These are phyloP conservation scores for Mamestra configurata DNA, from an alignment of 1,140 invertebrate species.

Conservation along the genomic window DNA sequence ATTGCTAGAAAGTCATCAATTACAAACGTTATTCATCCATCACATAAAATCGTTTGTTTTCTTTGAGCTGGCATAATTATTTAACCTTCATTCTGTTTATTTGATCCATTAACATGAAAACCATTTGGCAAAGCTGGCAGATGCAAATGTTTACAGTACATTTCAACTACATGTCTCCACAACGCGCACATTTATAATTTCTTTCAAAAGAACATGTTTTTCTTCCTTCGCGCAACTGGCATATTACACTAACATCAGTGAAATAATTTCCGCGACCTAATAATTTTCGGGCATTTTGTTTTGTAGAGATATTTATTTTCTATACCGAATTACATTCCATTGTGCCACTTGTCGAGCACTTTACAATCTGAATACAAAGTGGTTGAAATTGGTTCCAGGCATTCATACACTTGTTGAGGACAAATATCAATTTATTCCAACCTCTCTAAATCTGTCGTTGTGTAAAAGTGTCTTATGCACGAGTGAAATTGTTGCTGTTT, in stretches of 20 bases:
- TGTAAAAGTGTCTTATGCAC: slow-evolving; percentile 24
- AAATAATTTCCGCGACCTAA: slow-evolving; percentile 6
- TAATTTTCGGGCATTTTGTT: slow-evolving; percentile 6
- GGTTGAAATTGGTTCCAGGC: slow-evolving; percentile 58
- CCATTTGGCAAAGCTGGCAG: slow-evolving; percentile 57
- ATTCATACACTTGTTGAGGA: slow-evolving; percentile 46
- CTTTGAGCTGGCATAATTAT: slow-evolving; percentile 48
- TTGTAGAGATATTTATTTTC: slow-evolving; percentile 38
- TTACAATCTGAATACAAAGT: slow-evolving; percentile 62
- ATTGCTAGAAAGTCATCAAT: slow-evolving; percentile 20
- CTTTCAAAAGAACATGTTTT: slow-evolving; percentile 1
- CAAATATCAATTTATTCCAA: slow-evolving; percentile 49
- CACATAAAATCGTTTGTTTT: slow-evolving; percentile 40
- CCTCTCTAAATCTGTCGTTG: slow-evolving; percentile 4
- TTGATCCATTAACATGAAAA: slow-evolving; percentile 57
- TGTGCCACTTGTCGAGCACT: slow-evolving; percentile 50
- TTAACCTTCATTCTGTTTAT: slow-evolving; percentile 56
- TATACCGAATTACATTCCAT: slow-evolving; percentile 54
- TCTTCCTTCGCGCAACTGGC: background rate
- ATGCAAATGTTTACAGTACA: slow-evolving; percentile 42
- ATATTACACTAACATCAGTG: slow-evolving; percentile 15
- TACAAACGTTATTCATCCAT: background rate
- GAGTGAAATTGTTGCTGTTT: background rate
- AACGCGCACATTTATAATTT: slow-evolving; percentile 21
- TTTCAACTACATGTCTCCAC: slow-evolving; percentile 44